These are phyloP conservation scores for Fratercula arctica DNA, from an alignment of 2,797 vertebrate genomes.

Conservation along the genomic window DNA sequence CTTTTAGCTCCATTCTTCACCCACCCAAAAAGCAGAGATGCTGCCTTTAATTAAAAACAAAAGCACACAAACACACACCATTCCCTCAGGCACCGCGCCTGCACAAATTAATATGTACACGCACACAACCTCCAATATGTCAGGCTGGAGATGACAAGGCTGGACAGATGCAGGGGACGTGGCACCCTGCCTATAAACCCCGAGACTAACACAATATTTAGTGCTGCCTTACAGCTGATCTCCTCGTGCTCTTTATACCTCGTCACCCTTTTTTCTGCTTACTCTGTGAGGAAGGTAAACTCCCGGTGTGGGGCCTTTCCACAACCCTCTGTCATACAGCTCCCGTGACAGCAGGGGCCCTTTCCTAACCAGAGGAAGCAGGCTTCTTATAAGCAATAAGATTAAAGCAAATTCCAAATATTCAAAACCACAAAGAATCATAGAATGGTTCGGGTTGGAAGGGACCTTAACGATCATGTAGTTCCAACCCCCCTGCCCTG, in stretches of 20 bases:
- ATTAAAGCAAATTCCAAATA: background rate
- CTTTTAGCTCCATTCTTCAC: background rate
- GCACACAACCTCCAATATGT: conserved; percentile 22
- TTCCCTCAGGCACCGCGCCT: conserved; percentile 7
- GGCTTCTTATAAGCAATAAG: background rate
- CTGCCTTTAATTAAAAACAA: conserved; percentile 54
- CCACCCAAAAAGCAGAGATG: conserved; percentile 11
- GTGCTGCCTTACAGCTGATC: background rate
- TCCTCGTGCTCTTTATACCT: background rate
- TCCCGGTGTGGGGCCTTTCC: background rate
- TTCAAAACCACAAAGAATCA: background rate
- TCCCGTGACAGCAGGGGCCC: background rate
- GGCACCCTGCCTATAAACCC: conserved; percentile 24
- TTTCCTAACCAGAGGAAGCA: background rate
- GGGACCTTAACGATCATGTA: too few species aligned
- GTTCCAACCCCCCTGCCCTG: too few species aligned
- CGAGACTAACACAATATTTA: background rate
- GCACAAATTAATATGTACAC: conserved; percentile 38
- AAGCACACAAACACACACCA: conserved; percentile 10
- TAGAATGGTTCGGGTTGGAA: too few species aligned
- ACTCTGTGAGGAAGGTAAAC: background rate
- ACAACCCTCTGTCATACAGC: background rate
- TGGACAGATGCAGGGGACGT: background rate
- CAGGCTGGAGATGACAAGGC: conserved; percentile 33
- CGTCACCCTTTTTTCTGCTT: background rate